Evolutionary conservation across 2,888 invertebrate genomes (phyloP).

Genomic region (Volucella inanis): DNA sequence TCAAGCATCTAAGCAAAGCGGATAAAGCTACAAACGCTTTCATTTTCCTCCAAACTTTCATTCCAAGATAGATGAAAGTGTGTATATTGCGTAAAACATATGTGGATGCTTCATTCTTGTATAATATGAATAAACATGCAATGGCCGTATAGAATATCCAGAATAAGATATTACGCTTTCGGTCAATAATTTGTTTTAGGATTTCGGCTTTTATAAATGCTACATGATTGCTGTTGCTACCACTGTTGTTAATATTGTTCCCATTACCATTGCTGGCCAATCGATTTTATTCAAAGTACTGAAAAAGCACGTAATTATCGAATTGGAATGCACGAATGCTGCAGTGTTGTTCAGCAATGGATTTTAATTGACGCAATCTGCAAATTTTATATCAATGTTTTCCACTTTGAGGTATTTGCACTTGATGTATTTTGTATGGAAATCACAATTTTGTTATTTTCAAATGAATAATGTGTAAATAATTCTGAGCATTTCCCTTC

Average conservation of each 20-base stretch:
- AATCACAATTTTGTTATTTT: conserved; percentile 36
- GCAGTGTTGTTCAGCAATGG: conserved; percentile 84
- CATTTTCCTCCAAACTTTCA: conserved; percentile 88
- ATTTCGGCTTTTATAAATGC: conserved; percentile 83
- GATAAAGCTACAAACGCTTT: too few species aligned
- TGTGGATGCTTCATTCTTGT: conserved; percentile 86
- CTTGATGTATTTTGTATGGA: conserved; percentile 6
- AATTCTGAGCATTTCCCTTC: conserved; percentile 2
- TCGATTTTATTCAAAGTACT: conserved; percentile 83
- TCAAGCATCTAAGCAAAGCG: too few species aligned
- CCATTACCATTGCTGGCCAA: conserved; percentile 52
- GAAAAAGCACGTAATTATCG: conserved; percentile 84
- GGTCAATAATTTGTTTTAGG: conserved; percentile 82
- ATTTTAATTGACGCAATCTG: conserved; percentile 84
- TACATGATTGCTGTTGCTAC: conserved; percentile 70
- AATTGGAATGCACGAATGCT: conserved; percentile 87
- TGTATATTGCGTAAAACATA: conserved; percentile 89
- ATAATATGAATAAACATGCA: conserved; percentile 83
- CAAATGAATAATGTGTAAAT: not conserved
- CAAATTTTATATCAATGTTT: conserved; percentile 74
- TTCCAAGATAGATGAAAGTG: conserved; percentile 91
- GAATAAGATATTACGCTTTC: conserved; percentile 81
- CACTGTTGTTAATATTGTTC: conserved; percentile 2
- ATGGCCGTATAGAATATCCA: conserved; percentile 80
- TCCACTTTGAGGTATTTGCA: conserved; percentile 64